These are phyloP conservation scores for Acanthochromis polyacanthus DNA, from an alignment of 2,113 vertebrate species.

Conservation along the genomic window DNA sequence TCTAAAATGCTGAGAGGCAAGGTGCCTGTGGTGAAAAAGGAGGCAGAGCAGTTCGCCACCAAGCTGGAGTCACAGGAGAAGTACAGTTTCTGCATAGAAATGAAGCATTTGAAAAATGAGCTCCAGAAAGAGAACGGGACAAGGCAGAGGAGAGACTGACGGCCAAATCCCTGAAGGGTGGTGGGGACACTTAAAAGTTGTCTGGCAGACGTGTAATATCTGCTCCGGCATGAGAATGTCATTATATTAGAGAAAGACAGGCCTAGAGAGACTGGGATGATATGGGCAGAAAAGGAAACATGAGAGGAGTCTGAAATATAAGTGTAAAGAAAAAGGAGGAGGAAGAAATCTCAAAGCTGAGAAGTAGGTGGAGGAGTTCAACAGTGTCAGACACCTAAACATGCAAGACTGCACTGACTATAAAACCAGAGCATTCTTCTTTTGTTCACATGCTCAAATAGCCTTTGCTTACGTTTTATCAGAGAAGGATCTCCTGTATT, in stretches of 20 bases:
- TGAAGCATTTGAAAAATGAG: constrained; percentile 1
- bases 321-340: no score
- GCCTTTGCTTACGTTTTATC: no score
- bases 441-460: no score
- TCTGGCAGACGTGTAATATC: neutral
- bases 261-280: neutral
- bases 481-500: no score
- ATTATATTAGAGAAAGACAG: neutral
- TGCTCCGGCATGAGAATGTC: neutral
- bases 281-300: neutral
- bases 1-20: constrained; percentile 4
- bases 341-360: no score
- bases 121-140: neutral
- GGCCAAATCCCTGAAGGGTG: neutral
- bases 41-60: neutral
- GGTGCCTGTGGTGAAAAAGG: neutral
- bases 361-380: no score
- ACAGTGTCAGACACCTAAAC: no score
- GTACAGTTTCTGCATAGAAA: constrained; percentile 1
- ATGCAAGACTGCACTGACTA: no score
- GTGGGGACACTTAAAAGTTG: neutral
- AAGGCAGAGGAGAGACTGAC: constrained; percentile 3
- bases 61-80: neutral
- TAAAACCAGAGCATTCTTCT: no score
- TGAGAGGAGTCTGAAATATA: no score